Evolutionary conservation across 2,113 vertebrate genomes (phyloP).

Genomic region (Carassius auratus): DNA sequence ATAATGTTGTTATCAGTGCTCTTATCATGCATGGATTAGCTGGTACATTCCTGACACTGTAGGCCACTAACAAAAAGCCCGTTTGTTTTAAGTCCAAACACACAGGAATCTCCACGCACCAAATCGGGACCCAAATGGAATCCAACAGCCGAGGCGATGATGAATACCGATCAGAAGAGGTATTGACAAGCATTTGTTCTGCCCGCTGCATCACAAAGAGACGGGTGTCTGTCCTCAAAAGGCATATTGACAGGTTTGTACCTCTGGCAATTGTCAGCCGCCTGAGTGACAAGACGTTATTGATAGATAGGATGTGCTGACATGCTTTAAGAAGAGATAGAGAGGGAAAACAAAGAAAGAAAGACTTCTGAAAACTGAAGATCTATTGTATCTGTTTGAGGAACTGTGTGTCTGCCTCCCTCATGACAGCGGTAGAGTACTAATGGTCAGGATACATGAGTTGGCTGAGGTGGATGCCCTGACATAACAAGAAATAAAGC

Average conservation of each 20-base stretch:
- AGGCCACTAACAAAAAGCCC: slow-evolving; percentile 36
- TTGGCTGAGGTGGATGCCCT: slow-evolving; percentile 23
- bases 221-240: slow-evolving; percentile 61
- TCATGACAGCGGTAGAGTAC: slow-evolving; percentile 36
- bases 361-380: slow-evolving; percentile 13
- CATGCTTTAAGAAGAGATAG: slow-evolving; percentile 44
- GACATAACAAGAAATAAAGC: slow-evolving; percentile 48
- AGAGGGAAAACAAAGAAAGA: slow-evolving; percentile 27
- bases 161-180: slow-evolving; percentile 59
- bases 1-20: slow-evolving; percentile 16
- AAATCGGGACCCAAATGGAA: slow-evolving; percentile 47
- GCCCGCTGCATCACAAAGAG: slow-evolving; percentile 51
- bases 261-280: slow-evolving; percentile 54
- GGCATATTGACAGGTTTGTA: slow-evolving; percentile 61
- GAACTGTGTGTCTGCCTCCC: slow-evolving; percentile 9
- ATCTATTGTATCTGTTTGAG: slow-evolving; percentile 7
- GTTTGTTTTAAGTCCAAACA: slow-evolving; percentile 36
- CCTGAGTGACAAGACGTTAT: slow-evolving; percentile 60
- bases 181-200: slow-evolving; percentile 59
- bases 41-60: background rate
- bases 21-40: slow-evolving; percentile 13
- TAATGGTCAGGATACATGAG: slow-evolving; percentile 38
- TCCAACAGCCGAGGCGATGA: slow-evolving; percentile 44
- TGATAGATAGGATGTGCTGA: slow-evolving; percentile 59
- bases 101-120: slow-evolving; percentile 27